phyloP scores from a whole-genome alignment of 2,113 vertebrate genomes.

The Hassar affinis region DNA sequence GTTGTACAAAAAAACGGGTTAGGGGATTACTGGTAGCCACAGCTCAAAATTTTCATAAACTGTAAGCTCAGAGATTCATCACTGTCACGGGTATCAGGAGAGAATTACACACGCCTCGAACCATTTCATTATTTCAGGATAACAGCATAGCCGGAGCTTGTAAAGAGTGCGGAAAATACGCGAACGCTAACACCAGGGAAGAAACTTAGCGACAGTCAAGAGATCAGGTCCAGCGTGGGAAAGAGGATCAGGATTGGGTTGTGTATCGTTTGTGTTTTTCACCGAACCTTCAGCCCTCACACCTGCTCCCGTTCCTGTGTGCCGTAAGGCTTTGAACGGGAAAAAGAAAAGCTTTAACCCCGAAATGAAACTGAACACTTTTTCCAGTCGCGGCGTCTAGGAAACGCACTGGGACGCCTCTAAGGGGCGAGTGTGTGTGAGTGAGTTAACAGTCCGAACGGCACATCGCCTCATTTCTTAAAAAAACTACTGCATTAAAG shows the following conservation, averaged over 20 bases:
- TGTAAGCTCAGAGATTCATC: background rate
- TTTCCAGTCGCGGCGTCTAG: slow-evolving; percentile 22
- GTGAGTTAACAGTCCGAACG: background rate
- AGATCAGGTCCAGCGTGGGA: background rate
- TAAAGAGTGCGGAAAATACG: background rate
- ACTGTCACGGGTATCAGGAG: background rate
- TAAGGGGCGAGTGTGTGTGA: background rate
- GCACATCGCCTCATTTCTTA: background rate
- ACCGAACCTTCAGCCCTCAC: background rate
- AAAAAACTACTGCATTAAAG: background rate
- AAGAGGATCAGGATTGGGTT: background rate
- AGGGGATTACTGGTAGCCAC: background rate
- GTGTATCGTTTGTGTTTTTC: background rate
- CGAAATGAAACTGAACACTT: slow-evolving; percentile 3
- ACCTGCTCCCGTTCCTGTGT: background rate
- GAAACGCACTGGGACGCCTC: slow-evolving; percentile 2
- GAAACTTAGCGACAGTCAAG: background rate
- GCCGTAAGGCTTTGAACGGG: background rate
- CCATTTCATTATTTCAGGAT: background rate
- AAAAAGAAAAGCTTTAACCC: background rate
- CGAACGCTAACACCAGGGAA: background rate
- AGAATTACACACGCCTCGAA: background rate
- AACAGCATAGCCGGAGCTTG: background rate
- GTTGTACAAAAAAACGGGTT: background rate
- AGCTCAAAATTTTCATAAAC: background rate